phyloP scores from a whole-genome alignment of 2,113 vertebrate species.

The Ictidomys tridecemlineatus region DNA sequence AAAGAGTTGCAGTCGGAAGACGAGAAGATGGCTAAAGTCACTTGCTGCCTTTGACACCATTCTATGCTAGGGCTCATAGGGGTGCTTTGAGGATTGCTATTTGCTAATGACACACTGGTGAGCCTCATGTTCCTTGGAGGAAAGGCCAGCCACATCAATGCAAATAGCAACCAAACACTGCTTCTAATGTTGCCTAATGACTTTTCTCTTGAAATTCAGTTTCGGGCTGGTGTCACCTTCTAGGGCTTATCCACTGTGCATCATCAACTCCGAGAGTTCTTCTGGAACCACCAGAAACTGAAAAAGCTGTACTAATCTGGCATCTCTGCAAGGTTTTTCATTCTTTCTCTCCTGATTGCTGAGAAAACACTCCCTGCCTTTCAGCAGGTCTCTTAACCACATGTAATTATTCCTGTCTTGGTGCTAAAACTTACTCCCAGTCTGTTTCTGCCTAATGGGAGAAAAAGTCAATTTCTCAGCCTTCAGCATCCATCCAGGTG shows the following conservation, averaged over 20 bases:
- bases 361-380: background rate
- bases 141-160: conserved; percentile 1
- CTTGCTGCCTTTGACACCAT: background rate
- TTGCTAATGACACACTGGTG: conserved; percentile 42
- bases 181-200: background rate
- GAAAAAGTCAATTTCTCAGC: background rate
- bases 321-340: background rate
- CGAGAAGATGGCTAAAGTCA: background rate
- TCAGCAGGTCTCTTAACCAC: background rate
- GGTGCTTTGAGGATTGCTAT: background rate
- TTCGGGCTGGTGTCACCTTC: background rate
- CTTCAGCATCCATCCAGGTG: background rate
- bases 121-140: background rate
- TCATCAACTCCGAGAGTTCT: background rate
- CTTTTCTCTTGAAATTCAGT: conserved; percentile 31
- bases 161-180: conserved; percentile 61
- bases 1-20: background rate
- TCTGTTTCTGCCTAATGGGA: fast-evolving
- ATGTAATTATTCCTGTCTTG: background rate
- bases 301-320: background rate
- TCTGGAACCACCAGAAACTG: background rate
- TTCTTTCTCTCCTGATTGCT: fast-evolving
- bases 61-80: fast-evolving
- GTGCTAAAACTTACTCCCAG: background rate
- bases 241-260: fast-evolving